Evolutionary conservation across 2,797 vertebrate genomes (phyloP).

Genomic region (Enteromius unitaeniatus): DNA sequence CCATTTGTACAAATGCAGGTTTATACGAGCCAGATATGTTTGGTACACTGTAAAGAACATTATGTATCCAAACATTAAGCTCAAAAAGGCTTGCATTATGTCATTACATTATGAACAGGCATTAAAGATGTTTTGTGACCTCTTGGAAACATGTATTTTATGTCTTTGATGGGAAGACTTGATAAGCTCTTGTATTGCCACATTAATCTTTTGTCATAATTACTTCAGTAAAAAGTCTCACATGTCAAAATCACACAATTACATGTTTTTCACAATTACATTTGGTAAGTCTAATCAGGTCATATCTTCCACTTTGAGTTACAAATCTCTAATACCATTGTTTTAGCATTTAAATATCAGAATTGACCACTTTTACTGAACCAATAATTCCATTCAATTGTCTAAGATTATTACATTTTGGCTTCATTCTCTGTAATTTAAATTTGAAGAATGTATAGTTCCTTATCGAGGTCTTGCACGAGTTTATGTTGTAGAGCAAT

Average conservation of each 20-base stretch:
- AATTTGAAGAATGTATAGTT: neutral
- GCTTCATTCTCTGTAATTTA: neutral
- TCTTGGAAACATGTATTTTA: neutral
- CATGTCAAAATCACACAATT: neutral
- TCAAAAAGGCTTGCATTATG: neutral
- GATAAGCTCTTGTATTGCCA: neutral
- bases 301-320: neutral
- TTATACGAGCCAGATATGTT: neutral
- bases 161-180: neutral
- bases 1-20: slow-evolving; percentile 20
- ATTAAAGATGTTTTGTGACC: slow-evolving; percentile 4
- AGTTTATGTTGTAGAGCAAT: neutral
- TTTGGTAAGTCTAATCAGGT: neutral
- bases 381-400: neutral
- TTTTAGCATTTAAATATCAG: neutral
- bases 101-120: neutral
- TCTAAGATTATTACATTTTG: neutral
- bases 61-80: slow-evolving; percentile 9
- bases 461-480: neutral
- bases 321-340: neutral
- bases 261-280: no score
- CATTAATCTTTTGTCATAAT: neutral
- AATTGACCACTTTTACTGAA: neutral
- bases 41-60: neutral
- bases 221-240: neutral